These are phyloP conservation scores for Petaurus breviceps DNA, from an alignment of 2,113 vertebrate species.

Conservation along the genomic window DNA sequence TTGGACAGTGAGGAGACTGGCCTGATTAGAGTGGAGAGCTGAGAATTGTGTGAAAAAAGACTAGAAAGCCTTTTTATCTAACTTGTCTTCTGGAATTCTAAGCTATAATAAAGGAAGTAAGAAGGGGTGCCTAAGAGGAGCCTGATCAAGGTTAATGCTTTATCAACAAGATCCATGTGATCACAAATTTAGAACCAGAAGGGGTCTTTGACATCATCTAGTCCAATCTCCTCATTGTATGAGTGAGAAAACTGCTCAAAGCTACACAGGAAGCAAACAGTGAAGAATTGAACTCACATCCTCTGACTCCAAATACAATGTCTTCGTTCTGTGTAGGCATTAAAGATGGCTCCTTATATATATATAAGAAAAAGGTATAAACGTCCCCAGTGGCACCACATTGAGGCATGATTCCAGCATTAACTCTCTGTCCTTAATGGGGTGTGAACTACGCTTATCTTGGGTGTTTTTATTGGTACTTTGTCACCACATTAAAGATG, in stretches of 20 bases:
- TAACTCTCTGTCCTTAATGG: not conserved
- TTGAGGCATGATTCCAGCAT: not conserved
- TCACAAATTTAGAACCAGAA: not conserved
- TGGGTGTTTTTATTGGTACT: not conserved
- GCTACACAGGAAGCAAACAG: not conserved
- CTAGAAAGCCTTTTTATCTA: not conserved
- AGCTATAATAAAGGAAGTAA: not conserved
- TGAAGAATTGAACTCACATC: not conserved
- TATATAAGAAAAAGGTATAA: not conserved
- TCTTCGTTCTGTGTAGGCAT: not conserved
- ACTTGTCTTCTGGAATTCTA: not conserved
- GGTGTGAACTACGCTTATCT: not conserved
- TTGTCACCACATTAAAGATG: not conserved
- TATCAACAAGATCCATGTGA: not conserved
- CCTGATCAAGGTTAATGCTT: not conserved
- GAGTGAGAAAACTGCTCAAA: not conserved
- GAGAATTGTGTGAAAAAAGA: not conserved
- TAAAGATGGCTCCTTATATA: not conserved
- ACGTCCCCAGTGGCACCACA: not conserved
- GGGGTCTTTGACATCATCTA: not conserved
- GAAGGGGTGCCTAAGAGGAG: not conserved
- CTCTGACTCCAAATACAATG: not conserved
- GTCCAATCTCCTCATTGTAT: not conserved
- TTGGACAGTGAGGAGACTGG: not conserved
- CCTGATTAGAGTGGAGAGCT: not conserved